Conservation (phyloP, 2,888 invertebrate genomes). For the Nomada ruficornis region DNA sequence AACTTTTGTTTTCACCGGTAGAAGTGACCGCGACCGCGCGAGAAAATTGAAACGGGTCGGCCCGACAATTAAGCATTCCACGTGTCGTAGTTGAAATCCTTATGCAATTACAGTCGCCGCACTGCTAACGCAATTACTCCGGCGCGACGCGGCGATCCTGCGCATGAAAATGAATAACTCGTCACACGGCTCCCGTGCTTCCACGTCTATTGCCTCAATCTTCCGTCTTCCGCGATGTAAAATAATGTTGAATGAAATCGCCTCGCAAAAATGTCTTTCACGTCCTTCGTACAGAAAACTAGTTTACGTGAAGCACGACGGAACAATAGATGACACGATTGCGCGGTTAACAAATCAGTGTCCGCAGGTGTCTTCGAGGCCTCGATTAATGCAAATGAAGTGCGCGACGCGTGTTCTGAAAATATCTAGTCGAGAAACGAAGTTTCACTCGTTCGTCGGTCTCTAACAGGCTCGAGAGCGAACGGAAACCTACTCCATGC, state of each 20-base stretch:
- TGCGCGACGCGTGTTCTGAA: slow-evolving; percentile 45
- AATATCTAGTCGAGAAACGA: slow-evolving; percentile 48
- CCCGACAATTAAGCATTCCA: slow-evolving; percentile 5
- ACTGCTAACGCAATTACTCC: slow-evolving; percentile 17
- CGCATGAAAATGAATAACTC: slow-evolving; percentile 36
- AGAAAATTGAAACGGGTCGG: slow-evolving; percentile 38
- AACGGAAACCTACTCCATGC: slow-evolving; percentile 58
- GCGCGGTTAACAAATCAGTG: too few relatives aligned
- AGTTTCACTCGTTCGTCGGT: slow-evolving; percentile 60
- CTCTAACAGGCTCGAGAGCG: slow-evolving; percentile 12
- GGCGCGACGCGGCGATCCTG: not conserved
- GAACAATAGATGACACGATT: not conserved
- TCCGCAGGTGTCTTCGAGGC: too few relatives aligned
- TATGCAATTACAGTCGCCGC: slow-evolving; percentile 29
- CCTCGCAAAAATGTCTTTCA: not conserved
- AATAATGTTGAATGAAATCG: not conserved
- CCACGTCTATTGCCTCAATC: not conserved
- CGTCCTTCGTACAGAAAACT: too few relatives aligned
- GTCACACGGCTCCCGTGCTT: not conserved
- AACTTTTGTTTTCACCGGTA: slow-evolving; percentile 25
- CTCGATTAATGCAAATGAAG: slow-evolving; percentile 22
- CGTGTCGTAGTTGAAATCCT: slow-evolving; percentile 11
- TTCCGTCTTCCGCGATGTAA: slow-evolving; percentile 16
- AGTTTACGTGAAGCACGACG: not conserved
- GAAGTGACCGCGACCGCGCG: not conserved